Base-by-base conservation (phyloP, 2,797 vertebrate species). In the Crax fasciolata region DNA sequence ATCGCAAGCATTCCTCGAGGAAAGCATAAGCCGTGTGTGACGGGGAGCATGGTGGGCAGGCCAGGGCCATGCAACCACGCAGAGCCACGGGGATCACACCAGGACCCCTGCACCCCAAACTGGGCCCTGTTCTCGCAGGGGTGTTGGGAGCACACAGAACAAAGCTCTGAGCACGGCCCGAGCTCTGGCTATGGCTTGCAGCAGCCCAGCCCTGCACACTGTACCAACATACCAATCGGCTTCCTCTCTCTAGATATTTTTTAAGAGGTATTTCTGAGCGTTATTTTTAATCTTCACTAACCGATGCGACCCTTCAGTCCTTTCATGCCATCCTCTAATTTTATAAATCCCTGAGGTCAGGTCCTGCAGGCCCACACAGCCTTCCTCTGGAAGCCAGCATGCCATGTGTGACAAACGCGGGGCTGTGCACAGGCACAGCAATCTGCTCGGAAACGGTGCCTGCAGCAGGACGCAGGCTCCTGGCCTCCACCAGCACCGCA, bases 61-160 rank as follows among this genome's bases (percentile, higher is more conserved):
- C 62, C 58, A 75, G 74, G 48, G 61, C 66, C 30, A 6, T 2
- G 1, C 27, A n/a, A 32, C 55, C 59, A 68, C 27, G n/a, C 78
- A 30, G 52, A 72, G 55, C 46, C 70, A 43, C 0, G 0, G 21
- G 46, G 48, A 66, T 48, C 0, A 0, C 28, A 13, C 15, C 10
- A 27, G 38, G 32, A 48, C 24, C 3, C 0, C 74, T 0, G 3
- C 63, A 68, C 23, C 14, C 59, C 30, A 49, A 28, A 57, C 32
- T 11, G 15, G 39, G 39, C 19, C 38, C 68, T 9, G 1, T 19
- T 55, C 23, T 48, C 1, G 0, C 28, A 28, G 28, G 27, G 19
- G 12, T 28, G 21, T 13, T 59, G 54, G 10, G 25, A 9, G 65
- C 39, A 13, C 11, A 30, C 57, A 43, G 73, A 59, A 1, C 23